phyloP scores from a whole-genome alignment of 2,888 invertebrate species.

The Palloptera scutellata region DNA sequence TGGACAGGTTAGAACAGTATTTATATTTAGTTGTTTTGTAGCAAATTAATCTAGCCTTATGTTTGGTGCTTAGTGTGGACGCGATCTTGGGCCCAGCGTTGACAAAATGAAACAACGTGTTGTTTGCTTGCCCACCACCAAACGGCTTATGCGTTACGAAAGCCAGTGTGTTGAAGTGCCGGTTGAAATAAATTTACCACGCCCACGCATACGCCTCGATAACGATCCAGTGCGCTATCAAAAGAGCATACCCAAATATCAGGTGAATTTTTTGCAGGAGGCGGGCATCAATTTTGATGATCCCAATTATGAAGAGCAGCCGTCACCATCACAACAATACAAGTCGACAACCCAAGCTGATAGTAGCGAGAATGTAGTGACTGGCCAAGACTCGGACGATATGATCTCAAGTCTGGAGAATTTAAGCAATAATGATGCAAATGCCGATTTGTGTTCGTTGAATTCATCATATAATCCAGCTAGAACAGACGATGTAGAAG shows the following conservation, averaged over 20 bases:
- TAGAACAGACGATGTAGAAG: too few relatives aligned
- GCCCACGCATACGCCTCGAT: constrained; percentile 59
- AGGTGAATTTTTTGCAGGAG: constrained; percentile 56
- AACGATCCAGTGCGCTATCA: constrained; percentile 62
- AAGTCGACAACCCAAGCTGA: constrained; percentile 45
- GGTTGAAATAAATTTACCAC: constrained; percentile 59
- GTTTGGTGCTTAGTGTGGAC: constrained; percentile 53
- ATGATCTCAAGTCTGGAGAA: constrained; percentile 62
- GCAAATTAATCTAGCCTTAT: too few relatives aligned
- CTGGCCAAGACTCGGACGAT: constrained; percentile 61
- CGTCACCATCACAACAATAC: constrained; percentile 47
- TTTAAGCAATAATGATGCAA: constrained; percentile 58
- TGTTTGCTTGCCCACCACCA: constrained; percentile 61
- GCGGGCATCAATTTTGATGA: constrained; percentile 54
- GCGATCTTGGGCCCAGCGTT: constrained; percentile 57
- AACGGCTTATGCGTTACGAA: constrained; percentile 63
- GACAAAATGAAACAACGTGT: constrained; percentile 62
- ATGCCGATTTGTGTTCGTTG: constrained; percentile 51
- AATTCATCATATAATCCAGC: constrained; percentile 50
- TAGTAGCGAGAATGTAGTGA: constrained; percentile 47
- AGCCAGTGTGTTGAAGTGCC: constrained; percentile 63
- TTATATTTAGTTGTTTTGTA: not conserved
- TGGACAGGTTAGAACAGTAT: constrained; percentile 52
- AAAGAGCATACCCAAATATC: constrained; percentile 61
- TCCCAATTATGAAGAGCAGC: constrained; percentile 43